phyloP scores from a whole-genome alignment of 2,888 invertebrate genomes.

The Parelbella ahira region DNA sequence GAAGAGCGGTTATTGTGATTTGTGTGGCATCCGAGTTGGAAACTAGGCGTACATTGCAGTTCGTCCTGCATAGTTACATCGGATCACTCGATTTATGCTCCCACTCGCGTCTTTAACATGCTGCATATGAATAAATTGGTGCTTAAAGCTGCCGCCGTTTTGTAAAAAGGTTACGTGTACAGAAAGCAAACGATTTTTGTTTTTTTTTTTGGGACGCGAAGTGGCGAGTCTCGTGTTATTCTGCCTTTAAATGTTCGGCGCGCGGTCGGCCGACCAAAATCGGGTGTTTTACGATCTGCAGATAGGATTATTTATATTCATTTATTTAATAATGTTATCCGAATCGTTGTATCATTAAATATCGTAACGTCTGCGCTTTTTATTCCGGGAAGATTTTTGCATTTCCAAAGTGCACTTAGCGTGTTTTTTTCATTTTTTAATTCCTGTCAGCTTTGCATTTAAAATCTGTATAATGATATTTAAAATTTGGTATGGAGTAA shows the following conservation, averaged over 20 bases:
- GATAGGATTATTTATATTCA: conserved; percentile 60
- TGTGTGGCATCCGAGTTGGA: conserved; percentile 60
- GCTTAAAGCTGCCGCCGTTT: conserved; percentile 32
- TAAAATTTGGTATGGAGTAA: too few species aligned
- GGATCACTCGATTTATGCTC: conserved; percentile 40
- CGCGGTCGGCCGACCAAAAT: conserved; percentile 45
- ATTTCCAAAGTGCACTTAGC: conserved; percentile 12
- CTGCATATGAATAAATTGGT: conserved; percentile 42
- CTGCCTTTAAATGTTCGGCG: conserved; percentile 32
- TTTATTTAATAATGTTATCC: conserved; percentile 67
- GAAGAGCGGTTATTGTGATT: conserved; percentile 75
- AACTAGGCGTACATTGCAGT: conserved; percentile 45
- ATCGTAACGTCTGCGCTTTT: conserved; percentile 22
- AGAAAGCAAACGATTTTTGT: conserved; percentile 30
- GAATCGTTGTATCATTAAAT: conserved; percentile 51
- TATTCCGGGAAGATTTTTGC: conserved; percentile 18
- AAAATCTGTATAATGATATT: too few species aligned
- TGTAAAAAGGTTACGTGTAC: conserved; percentile 34
- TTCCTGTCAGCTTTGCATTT: conserved; percentile 3
- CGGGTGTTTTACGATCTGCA: conserved; percentile 58
- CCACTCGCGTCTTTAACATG: conserved; percentile 39
- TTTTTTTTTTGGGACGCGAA: conserved; percentile 33
- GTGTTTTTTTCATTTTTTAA: conserved; percentile 8
- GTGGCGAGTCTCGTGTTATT: conserved; percentile 39
- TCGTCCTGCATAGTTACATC: conserved; percentile 29